Percentiles rank a stretch among this genome's conserved stretches.
These are phyloP conservation scores for Trigoniulus corallinus DNA, from an alignment of 1,140 invertebrate species.

Conservation along the genomic window DNA sequence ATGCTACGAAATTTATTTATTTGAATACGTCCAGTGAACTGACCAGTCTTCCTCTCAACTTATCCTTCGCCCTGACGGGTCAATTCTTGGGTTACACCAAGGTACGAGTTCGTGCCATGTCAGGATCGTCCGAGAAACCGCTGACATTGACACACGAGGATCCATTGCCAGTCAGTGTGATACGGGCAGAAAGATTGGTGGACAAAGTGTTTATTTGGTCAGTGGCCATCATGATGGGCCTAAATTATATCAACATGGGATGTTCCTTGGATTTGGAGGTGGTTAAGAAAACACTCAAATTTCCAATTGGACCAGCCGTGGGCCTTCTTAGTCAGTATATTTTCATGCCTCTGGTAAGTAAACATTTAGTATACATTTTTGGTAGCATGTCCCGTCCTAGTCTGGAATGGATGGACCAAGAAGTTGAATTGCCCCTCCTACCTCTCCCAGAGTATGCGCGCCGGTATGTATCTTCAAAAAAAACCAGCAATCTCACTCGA, in stretches of 20 bases:
- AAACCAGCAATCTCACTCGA: too few species aligned
- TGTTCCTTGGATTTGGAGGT: constrained; percentile 66
- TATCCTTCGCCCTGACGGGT: constrained; percentile 34
- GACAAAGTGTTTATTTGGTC: constrained; percentile 60
- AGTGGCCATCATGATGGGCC: constrained; percentile 56
- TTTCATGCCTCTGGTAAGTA: constrained; percentile 70
- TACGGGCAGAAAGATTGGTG: constrained; percentile 41
- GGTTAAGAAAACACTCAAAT: constrained; percentile 46
- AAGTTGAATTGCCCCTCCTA: too few species aligned
- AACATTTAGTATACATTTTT: neutral
- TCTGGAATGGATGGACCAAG: too few species aligned
- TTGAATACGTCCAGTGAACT: neutral
- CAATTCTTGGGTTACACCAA: constrained; percentile 42
- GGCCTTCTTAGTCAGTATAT: constrained; percentile 69
- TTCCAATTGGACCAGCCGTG: constrained; percentile 65
- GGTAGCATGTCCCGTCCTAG: too few species aligned
- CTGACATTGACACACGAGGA: constrained; percentile 13
- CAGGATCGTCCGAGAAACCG: constrained; percentile 11
- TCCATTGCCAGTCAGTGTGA: constrained; percentile 36
- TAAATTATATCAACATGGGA: constrained; percentile 86
- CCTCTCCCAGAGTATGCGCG: too few species aligned
- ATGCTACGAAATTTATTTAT: neutral
- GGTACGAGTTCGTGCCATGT: constrained; percentile 17
- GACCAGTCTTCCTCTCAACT: neutral
- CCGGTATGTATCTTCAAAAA: too few species aligned